These are phyloP conservation scores for Entomobrya proxima DNA, from an alignment of 2,888 invertebrate genomes.

Conservation along the genomic window DNA sequence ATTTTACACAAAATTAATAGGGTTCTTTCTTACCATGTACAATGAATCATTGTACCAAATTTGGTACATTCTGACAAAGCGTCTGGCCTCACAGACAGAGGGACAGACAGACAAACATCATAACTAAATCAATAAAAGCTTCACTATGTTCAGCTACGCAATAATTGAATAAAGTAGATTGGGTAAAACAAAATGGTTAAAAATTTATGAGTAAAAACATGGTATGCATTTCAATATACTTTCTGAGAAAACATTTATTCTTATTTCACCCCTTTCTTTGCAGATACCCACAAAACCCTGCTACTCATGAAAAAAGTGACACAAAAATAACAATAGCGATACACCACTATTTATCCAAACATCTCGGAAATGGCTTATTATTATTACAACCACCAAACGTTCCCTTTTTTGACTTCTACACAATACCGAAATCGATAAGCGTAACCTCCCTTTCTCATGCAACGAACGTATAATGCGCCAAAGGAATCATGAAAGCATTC, in stretches of 20 bases:
- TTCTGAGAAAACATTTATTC: too few relatives aligned
- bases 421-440: slow-evolving; percentile 52
- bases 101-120: too few relatives aligned
- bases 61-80: too few relatives aligned
- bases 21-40: too few relatives aligned
- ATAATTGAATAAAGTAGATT: not conserved
- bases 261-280: not conserved
- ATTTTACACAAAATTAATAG: too few relatives aligned
- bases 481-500: slow-evolving; percentile 43
- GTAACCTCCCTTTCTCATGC: slow-evolving; percentile 59
- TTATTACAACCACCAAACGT: slow-evolving; percentile 29
- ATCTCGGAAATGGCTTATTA: slow-evolving; percentile 37
- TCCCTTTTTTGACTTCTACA: slow-evolving; percentile 7
- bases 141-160: too few relatives aligned
- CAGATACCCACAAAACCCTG: not conserved
- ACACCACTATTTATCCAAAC: slow-evolving; percentile 1
- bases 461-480: slow-evolving; percentile 49
- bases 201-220: not conserved
- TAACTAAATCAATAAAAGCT: too few relatives aligned
- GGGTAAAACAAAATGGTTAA: not conserved
- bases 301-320: too few relatives aligned
- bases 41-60: too few relatives aligned
- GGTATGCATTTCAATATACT: not conserved
- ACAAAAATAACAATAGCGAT: not conserved
- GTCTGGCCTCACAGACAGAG: too few relatives aligned